These are phyloP conservation scores for Microtus ochrogaster DNA, from an alignment of 2,113 vertebrate species.

Conservation along the genomic window DNA sequence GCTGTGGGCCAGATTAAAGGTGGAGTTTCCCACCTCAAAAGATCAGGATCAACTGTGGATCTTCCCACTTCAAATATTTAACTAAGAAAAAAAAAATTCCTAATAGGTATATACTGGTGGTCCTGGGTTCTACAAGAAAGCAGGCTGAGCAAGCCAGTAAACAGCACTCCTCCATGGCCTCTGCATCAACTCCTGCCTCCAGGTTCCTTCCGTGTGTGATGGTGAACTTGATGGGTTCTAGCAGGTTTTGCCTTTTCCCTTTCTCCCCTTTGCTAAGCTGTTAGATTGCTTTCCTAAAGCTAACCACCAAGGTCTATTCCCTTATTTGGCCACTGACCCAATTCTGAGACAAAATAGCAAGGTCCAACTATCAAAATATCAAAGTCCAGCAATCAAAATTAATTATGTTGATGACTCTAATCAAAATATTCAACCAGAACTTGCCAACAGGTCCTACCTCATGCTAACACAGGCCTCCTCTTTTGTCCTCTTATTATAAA, in stretches of 20 bases:
- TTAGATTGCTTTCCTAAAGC: background rate
- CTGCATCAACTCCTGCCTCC: background rate
- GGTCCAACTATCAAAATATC: background rate
- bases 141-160: too few species aligned
- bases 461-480: background rate
- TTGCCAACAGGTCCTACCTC: background rate
- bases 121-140: too few species aligned
- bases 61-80: background rate
- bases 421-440: background rate
- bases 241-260: background rate
- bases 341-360: background rate
- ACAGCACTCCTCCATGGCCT: too few species aligned
- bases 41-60: background rate
- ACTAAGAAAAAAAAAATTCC: background rate
- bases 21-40: background rate
- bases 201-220: background rate
- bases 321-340: background rate
- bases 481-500: background rate
- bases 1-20: background rate
- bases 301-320: background rate
- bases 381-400: background rate
- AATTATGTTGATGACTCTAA: background rate
- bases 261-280: background rate
- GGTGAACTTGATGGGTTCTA: background rate
- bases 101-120: background rate